Conservation (phyloP, 2,797 vertebrate genomes). For the Neomorphus geoffroyi region DNA sequence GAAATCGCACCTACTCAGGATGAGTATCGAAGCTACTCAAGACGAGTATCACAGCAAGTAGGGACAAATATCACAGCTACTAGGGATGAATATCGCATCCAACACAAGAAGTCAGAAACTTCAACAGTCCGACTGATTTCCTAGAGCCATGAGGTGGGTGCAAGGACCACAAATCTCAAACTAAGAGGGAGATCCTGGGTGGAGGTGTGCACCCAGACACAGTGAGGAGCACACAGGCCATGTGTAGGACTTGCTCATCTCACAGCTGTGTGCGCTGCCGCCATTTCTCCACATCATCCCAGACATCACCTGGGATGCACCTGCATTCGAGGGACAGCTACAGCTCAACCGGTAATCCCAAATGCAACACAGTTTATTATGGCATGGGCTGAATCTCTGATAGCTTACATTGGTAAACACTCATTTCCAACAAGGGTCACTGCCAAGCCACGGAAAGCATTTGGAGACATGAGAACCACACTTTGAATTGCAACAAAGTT, state of each 20-base stretch:
- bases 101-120: not conserved
- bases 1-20: too few species aligned
- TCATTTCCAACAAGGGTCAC: accelerated
- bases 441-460: not conserved
- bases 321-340: not conserved
- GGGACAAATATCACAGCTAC: too few species aligned
- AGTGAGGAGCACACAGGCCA: accelerated
- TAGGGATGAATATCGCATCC: accelerated
- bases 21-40: not conserved
- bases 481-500: not conserved
- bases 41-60: not conserved
- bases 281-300: not conserved
- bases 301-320: accelerated
- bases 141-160: not conserved
- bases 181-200: not conserved
- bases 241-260: accelerated
- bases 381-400: not conserved
- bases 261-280: accelerated
- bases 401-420: accelerated
- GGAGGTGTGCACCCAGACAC: not conserved
- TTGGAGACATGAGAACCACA: accelerated
- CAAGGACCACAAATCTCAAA: not conserved
- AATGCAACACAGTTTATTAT: accelerated
- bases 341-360: not conserved
- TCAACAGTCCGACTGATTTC: accelerated